A percentile compares a stretch with the other conserved stretches of the same genome.
Evolutionary conservation across 2,113 vertebrate species (phyloP).

Genomic region (Platysteira castanea): DNA sequence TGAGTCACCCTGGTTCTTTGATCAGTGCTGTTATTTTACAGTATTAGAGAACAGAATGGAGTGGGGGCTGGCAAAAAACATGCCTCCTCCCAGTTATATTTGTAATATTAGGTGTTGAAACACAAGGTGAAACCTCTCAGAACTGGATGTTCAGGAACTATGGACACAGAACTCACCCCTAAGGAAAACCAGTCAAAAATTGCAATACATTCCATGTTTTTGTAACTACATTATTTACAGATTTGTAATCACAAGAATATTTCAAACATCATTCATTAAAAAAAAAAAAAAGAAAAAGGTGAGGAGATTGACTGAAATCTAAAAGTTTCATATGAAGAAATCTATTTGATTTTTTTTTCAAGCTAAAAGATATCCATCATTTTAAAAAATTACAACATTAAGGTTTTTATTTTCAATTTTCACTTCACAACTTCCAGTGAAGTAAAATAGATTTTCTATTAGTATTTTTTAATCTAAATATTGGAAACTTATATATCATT

Average conservation of each 20-base stretch:
- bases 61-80: not conserved
- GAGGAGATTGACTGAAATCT: not conserved
- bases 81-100: not conserved
- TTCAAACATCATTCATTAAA: not conserved
- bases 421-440: not conserved
- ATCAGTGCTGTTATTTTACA: not conserved
- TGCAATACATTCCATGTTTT: rapidly evolving
- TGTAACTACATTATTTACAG: not conserved
- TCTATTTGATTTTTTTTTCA: not conserved
- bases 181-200: not conserved
- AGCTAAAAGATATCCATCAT: not conserved
- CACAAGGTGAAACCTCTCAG: not conserved
- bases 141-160: not conserved
- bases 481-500: not conserved
- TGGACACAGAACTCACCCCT: not conserved
- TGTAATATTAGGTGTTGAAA: not conserved
- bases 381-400: not conserved
- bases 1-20: not conserved
- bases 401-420: not conserved
- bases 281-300: not conserved
- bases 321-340: not conserved
- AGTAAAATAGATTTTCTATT: not conserved
- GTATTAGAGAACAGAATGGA: not conserved
- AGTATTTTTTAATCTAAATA: not conserved
- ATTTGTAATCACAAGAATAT: not conserved